These are phyloP conservation scores for Polia nebulosa DNA, from an alignment of 2,888 invertebrate genomes.

Conservation along the genomic window DNA sequence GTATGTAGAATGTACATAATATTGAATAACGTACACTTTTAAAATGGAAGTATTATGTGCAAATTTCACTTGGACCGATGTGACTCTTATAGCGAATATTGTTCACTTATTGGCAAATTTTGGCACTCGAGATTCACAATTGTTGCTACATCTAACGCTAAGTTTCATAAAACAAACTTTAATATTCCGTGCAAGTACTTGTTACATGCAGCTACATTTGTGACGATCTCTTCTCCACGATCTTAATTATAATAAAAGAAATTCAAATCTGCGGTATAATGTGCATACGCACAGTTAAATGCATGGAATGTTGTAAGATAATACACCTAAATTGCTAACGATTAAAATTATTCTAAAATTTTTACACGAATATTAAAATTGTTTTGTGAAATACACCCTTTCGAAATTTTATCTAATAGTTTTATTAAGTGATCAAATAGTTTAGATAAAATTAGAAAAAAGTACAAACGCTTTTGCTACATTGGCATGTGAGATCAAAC, in stretches of 20 bases:
- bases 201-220: conserved; percentile 62
- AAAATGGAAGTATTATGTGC: conserved; percentile 77
- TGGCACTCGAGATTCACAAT: conserved; percentile 75
- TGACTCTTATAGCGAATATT: conserved; percentile 74
- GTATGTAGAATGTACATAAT: conserved; percentile 85
- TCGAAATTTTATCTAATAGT: conserved; percentile 78
- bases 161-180: conserved; percentile 42
- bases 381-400: conserved; percentile 79
- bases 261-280: conserved; percentile 72
- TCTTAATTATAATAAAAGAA: conserved; percentile 68
- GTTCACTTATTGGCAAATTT: conserved; percentile 77
- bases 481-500: conserved; percentile 85
- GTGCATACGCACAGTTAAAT: conserved; percentile 79
- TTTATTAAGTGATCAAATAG: conserved; percentile 79
- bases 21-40: conserved; percentile 78
- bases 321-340: conserved; percentile 76
- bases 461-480: conserved; percentile 87
- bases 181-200: conserved; percentile 32
- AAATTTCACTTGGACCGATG: conserved; percentile 75
- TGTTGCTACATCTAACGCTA: conserved; percentile 61
- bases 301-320: conserved; percentile 83
- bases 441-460: conserved; percentile 82
- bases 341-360: conserved; percentile 71
- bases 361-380: conserved; percentile 73
- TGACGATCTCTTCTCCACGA: conserved; percentile 64